Evolutionary conservation across 2,797 vertebrate genomes (phyloP).

Genomic region (Paguma larvata): DNA sequence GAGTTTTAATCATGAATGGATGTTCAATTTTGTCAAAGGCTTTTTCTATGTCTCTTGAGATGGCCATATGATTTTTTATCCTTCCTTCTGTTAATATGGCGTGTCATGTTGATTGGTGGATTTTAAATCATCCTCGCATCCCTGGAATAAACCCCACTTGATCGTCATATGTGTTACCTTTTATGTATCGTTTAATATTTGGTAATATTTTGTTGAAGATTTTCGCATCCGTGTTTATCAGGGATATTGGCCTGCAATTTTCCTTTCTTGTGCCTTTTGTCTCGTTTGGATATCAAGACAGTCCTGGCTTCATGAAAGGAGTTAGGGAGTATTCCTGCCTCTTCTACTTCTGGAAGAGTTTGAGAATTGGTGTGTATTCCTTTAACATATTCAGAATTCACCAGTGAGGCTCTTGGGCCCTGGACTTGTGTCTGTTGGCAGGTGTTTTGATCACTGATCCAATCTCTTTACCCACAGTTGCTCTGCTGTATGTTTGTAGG

Average conservation of each 20-base stretch:
- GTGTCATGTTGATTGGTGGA: neutral
- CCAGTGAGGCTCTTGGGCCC: neutral
- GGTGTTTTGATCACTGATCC: neutral
- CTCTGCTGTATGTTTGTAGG: neutral
- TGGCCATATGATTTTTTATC: neutral
- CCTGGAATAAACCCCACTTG: neutral
- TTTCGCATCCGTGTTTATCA: neutral
- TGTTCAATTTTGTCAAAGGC: neutral
- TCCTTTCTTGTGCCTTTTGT: neutral
- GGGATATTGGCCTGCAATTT: neutral
- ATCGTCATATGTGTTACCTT: neutral
- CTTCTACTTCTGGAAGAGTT: neutral
- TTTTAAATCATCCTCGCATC: neutral
- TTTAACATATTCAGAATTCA: neutral
- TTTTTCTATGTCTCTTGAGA: neutral
- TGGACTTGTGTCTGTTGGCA: neutral
- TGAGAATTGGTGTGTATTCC: neutral
- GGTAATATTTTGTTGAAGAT: neutral
- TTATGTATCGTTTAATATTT: neutral
- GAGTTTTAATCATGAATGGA: neutral
- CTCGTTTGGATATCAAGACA: neutral
- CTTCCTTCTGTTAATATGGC: neutral
- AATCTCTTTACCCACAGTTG: neutral
- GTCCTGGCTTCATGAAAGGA: neutral
- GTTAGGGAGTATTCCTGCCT: neutral